These are phyloP conservation scores for Murina feae DNA, from an alignment of 2,113 vertebrate genomes.

Conservation along the genomic window DNA sequence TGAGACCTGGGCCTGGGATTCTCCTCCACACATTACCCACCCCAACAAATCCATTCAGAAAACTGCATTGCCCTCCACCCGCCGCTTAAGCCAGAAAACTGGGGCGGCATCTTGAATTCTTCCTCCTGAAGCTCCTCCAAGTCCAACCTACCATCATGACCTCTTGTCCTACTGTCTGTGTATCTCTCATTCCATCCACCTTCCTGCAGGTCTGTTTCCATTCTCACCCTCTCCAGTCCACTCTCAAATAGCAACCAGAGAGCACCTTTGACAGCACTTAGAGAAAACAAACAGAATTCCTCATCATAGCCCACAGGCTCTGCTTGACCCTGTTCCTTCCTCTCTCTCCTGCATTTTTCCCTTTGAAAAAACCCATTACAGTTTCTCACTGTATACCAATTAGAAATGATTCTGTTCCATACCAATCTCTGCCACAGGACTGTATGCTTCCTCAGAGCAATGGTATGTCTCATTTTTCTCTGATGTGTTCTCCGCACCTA, in stretches of 20 bases:
- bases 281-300: neutral
- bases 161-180: neutral
- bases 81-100: neutral
- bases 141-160: neutral
- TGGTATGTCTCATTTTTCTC: neutral
- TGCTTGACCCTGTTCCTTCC: neutral
- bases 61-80: neutral
- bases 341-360: neutral
- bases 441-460: neutral
- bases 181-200: neutral
- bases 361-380: neutral
- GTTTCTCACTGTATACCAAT: neutral
- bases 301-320: neutral
- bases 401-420: neutral
- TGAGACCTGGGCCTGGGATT: neutral
- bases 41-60: neutral
- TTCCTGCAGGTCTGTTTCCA: neutral
- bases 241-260: neutral
- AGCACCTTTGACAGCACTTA: neutral
- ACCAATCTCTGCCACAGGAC: neutral
- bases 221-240: neutral
- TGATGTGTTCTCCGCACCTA: neutral
- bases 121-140: fast-evolving
- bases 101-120: neutral
- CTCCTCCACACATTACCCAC: neutral